phyloP scores from a whole-genome alignment of 2,797 vertebrate species.

The Poliocrania exsul region DNA sequence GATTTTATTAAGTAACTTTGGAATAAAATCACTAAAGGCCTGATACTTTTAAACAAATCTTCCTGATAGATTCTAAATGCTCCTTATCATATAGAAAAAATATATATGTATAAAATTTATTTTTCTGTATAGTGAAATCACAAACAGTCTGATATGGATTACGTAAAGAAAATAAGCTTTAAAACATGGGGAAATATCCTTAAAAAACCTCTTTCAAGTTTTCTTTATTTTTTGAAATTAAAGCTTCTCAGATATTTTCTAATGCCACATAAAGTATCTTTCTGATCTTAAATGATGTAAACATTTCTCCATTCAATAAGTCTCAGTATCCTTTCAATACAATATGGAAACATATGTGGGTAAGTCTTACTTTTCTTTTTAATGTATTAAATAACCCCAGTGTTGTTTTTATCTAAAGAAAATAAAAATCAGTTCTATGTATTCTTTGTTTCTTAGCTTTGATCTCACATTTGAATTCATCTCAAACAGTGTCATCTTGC shows the following conservation, averaged over 20 bases:
- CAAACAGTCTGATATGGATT: not conserved
- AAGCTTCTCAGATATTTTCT: not conserved
- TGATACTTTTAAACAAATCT: not conserved
- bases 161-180: not conserved
- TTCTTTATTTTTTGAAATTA: not conserved
- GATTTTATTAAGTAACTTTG: not conserved
- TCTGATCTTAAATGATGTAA: not conserved
- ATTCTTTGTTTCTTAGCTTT: conserved; percentile 37
- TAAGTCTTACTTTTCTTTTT: not conserved
- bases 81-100: not conserved
- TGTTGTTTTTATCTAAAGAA: not conserved
- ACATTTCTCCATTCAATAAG: not conserved
- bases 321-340: not conserved
- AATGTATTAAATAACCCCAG: not conserved
- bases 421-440: not conserved
- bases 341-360: not conserved
- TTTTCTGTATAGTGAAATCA: not conserved
- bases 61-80: not conserved
- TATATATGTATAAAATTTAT: rapidly evolving
- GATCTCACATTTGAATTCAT: conserved; percentile 54
- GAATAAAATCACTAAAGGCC: not conserved
- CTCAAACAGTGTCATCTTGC: not conserved
- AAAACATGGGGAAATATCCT: not conserved
- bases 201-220: not conserved
- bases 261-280: not conserved